A percentile compares a stretch with the other conserved stretches of the same genome.
These are phyloP conservation scores for Caenorhabditis sp. DNA, from an alignment of 2,888 invertebrate genomes.

Conservation along the genomic window DNA sequence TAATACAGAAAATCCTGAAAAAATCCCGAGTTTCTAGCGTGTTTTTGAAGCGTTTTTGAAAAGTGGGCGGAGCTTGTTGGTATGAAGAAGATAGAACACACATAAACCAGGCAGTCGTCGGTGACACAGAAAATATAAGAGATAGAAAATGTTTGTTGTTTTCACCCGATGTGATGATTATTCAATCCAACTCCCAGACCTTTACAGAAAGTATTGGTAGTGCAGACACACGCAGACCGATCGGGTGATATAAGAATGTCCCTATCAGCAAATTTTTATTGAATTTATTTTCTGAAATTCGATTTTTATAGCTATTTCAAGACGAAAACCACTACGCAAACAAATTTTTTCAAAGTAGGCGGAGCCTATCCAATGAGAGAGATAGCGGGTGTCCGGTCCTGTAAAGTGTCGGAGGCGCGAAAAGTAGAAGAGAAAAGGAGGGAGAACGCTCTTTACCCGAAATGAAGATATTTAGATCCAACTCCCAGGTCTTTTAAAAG, in stretches of 20 bases:
- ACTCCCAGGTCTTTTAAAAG: conserved; percentile 35
- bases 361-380: background rate
- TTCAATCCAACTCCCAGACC: conserved; percentile 1
- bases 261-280: background rate
- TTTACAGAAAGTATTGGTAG: background rate
- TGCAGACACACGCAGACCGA: background rate
- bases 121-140: background rate
- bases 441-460: conserved; percentile 8
- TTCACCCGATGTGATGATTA: background rate
- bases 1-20: conserved; percentile 78
- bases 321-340: background rate
- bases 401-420: background rate
- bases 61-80: background rate
- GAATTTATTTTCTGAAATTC: background rate
- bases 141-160: background rate
- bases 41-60: conserved; percentile 81
- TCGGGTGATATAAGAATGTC: background rate
- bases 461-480: conserved; percentile 44
- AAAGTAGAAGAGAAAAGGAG: background rate
- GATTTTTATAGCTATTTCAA: background rate
- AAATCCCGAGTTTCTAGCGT: conserved; percentile 73
- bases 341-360: too few species aligned
- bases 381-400: background rate
- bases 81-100: background rate
- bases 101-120: background rate